Evolutionary conservation across 2,797 vertebrate genomes (phyloP), one percentile per base, ranked within the genome.

Genomic region (Petrocephalus schoutedeni): DNA sequence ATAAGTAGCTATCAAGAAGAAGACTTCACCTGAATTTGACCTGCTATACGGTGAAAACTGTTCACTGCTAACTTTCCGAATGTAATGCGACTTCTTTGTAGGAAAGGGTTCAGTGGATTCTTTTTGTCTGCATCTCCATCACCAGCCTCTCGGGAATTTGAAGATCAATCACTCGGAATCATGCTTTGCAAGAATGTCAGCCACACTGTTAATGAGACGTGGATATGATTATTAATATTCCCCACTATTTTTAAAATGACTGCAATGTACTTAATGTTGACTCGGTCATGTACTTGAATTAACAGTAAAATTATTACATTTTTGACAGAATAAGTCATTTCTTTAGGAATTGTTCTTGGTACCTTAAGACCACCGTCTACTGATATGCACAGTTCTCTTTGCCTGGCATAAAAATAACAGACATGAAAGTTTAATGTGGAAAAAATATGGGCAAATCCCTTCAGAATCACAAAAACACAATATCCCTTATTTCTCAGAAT

Each of bases 391-490:
- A 77, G 14, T 77, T 77, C 32, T n/a, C 71, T 77, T 45, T 77
- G 71, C 41, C 71, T 41, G 71, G 71, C 71, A 41, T 77, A 45
- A 41, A 45, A 77, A 45, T 77, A 41, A 77, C 41, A 45, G 64
- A 77, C 71, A 45, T 77, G 71, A 77, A 77, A 45, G 32, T 77
- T 77, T 77, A 77, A 77, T 77, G 36, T 77, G 71, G 5, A 77
- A 32, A 77, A 77, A 77, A 77, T 45, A 77, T 45, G 32, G 71
- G 36, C 41, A 45, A 45, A 45, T 77, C 71, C 2, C 41, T 45
- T 19, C 71, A 77, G 71, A 77, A 77, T 45, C 71, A 49, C 45
- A 77, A 77, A 41, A 45, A n/a, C 71, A 77, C 71, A 77, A 77
- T 77, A 45, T 77, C 14, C 71, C 36, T 77, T 77, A 77, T 45